Base-by-base conservation (phyloP, 2,888 invertebrate genomes). In the Mesoligia furuncula region DNA sequence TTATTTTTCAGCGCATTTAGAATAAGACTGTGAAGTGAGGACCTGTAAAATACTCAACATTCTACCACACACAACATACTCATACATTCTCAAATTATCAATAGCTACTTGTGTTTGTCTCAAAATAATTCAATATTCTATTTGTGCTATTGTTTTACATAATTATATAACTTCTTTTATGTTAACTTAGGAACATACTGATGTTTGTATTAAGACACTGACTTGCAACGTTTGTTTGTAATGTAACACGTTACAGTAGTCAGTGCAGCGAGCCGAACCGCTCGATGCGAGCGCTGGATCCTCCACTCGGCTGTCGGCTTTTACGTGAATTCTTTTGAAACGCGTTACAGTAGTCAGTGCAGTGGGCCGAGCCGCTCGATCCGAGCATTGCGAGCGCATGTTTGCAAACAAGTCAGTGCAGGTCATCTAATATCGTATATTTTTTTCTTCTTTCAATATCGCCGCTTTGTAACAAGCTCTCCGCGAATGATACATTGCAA, bases 1-100 rank as follows among this genome's bases (percentile, higher is more conserved):
- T 88, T 89, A 84, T 89, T 85, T 97, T 97, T 88, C 96, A 97
- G 97, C 88, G 96, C 97, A 76, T 97, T 97, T 92, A 94, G 97
- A 85, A 97, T 97, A 92, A 95, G 97, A 87, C 93, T 97, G 86
- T 97, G 92, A 97, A 83, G 72, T n/a, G 62, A 64, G 65, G 73
- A 76, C 61, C 11, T 45, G 20, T 36, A 36, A 20, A 74, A 82
- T 82, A 82, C 67, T 78, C 79, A 73, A 80, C 68, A 73, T 36
- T 54, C 54, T 74, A 48, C 74, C 72, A 64, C 72, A 74, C 70
- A 59, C 75, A 72, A 75, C 48, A 36, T 77, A 83, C 73, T 87
- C 66, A 61, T 67, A 68, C 72, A 87, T 80, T 86, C 83, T 87
- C 77, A 48, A 77, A 42, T n/a, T 69, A 45, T 45, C 7, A 64